Conservation (phyloP, 2,113 vertebrate genomes). For the Callithrix jacchus region DNA sequence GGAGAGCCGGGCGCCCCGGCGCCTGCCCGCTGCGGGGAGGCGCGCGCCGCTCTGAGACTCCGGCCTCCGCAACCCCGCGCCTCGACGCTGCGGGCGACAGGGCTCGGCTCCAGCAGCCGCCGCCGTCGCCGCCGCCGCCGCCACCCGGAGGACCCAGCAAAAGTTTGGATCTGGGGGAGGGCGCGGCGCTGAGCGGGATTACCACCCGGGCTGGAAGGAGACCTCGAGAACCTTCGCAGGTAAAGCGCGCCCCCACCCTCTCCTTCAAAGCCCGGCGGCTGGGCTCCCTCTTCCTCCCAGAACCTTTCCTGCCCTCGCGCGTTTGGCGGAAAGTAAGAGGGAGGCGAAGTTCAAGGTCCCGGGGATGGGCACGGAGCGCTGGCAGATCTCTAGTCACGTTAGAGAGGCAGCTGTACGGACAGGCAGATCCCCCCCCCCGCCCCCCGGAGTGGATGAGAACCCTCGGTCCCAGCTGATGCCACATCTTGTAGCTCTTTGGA, state of each 20-base stretch:
- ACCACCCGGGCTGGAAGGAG: slow-evolving; percentile 70
- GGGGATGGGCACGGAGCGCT: background rate
- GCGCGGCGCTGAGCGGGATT: slow-evolving; percentile 73
- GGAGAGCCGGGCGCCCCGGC: slow-evolving; percentile 66
- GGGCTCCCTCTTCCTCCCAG: background rate
- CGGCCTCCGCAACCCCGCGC: slow-evolving; percentile 58
- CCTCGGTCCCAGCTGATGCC: background rate
- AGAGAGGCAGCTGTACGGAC: background rate
- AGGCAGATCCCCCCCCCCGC: background rate
- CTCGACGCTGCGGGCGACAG: slow-evolving; percentile 39
- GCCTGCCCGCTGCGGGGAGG: slow-evolving; percentile 52
- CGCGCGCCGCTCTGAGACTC: slow-evolving; percentile 48
- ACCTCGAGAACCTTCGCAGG: slow-evolving; percentile 78
- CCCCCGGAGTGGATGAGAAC: background rate
- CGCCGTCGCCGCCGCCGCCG: slow-evolving; percentile 50
- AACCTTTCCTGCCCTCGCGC: background rate
- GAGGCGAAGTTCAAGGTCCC: slow-evolving; percentile 66
- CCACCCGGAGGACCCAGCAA: slow-evolving; percentile 52
- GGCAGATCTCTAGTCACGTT: background rate
- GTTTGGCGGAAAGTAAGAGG: background rate
- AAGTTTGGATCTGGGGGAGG: slow-evolving; percentile 80
- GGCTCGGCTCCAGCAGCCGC: slow-evolving; percentile 53
- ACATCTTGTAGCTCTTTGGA: background rate
- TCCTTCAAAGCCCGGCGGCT: fast-evolving
- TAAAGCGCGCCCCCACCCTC: slow-evolving; percentile 61